phyloP scores from a whole-genome alignment of 2,113 vertebrate species.

The Melanocharis versteri region DNA sequence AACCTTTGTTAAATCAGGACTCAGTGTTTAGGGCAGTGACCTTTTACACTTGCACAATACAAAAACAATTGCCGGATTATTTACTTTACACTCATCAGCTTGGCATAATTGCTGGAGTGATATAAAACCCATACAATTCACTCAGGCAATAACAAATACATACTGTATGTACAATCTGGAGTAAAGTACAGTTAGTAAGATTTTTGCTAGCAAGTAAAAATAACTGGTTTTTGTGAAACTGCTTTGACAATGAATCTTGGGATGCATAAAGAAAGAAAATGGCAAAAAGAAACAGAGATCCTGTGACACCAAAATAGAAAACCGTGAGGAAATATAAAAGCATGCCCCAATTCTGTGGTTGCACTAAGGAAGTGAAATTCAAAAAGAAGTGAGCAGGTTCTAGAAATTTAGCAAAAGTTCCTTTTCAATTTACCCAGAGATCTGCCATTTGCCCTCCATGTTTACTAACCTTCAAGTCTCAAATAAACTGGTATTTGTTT shows the following conservation, averaged over 20 bases:
- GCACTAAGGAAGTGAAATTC: background rate
- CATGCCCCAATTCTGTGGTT: background rate
- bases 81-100: slow-evolving; percentile 22
- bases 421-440: background rate
- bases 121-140: slow-evolving; percentile 10
- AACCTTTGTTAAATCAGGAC: slow-evolving; percentile 51
- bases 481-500: background rate
- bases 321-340: background rate
- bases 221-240: background rate
- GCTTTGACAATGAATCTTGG: background rate
- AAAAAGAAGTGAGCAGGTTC: background rate
- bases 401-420: background rate
- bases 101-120: slow-evolving; percentile 19
- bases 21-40: background rate
- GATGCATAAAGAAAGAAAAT: background rate
- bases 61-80: slow-evolving; percentile 39
- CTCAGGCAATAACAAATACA: background rate
- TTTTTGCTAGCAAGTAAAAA: background rate
- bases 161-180: background rate
- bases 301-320: background rate
- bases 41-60: background rate
- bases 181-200: background rate
- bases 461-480: background rate
- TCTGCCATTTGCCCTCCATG: background rate
- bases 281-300: background rate